Conservation (phyloP, 2,113 vertebrate species). For the Oncorhynchus clarkii region DNA sequence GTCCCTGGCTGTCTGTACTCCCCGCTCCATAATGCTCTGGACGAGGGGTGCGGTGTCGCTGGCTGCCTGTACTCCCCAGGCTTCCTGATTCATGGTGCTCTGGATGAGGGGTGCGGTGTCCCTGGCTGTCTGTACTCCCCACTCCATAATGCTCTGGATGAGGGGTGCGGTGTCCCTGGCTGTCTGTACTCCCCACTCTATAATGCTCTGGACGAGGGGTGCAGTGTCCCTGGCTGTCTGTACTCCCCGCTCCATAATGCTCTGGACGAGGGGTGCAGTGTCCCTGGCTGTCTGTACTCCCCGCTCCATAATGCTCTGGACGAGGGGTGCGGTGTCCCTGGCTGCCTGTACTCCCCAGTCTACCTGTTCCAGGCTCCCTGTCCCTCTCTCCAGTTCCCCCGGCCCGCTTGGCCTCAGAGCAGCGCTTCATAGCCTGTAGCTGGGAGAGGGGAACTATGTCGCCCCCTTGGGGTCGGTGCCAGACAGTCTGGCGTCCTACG, state of each 20-base stretch:
- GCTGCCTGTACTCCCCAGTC: slow-evolving; percentile 55
- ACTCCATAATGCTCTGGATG: too few species aligned
- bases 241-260: slow-evolving; percentile 36
- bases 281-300: slow-evolving; percentile 22
- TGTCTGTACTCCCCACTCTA: too few species aligned
- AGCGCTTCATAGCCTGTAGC: slow-evolving; percentile 85
- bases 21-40: too few species aligned
- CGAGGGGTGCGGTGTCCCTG: slow-evolving; percentile 59
- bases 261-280: too few species aligned
- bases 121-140: too few species aligned
- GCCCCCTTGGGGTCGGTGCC: slow-evolving; percentile 85
- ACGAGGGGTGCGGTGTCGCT: too few species aligned
- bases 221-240: slow-evolving; percentile 58
- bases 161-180: too few species aligned
- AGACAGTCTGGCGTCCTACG: slow-evolving; percentile 78
- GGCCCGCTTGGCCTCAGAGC: slow-evolving; percentile 66
- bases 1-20: too few species aligned
- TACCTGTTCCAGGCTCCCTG: slow-evolving; percentile 43
- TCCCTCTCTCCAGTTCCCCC: slow-evolving; percentile 53
- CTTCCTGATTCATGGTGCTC: too few species aligned
- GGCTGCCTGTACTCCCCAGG: too few species aligned
- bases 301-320: slow-evolving; percentile 52
- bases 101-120: too few species aligned
- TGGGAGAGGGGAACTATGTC: slow-evolving; percentile 87
- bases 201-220: slow-evolving; percentile 43